Percentiles rank a stretch among this genome's conserved stretches.
phyloP scores from a whole-genome alignment of 2,113 vertebrate genomes.

The Oxyura jamaicensis region DNA sequence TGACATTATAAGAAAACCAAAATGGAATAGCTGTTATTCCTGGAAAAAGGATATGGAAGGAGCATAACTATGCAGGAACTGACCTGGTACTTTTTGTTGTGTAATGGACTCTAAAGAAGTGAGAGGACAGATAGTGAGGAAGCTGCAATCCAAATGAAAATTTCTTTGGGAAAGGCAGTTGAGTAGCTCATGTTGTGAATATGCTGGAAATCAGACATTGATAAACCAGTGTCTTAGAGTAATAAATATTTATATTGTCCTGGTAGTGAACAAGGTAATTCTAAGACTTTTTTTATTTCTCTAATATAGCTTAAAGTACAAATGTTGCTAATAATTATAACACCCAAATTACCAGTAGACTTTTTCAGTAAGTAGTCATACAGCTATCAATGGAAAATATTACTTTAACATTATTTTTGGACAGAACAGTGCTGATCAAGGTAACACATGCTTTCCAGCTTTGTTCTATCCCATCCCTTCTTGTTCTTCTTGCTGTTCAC shows the following conservation, averaged over 20 bases:
- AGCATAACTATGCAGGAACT: conserved; percentile 15
- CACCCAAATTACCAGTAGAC: not conserved
- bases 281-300: not conserved
- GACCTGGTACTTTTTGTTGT: not conserved
- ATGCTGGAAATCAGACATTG: not conserved
- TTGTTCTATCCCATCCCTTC: not conserved
- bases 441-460: not conserved
- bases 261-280: not conserved
- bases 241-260: not conserved
- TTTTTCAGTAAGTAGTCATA: not conserved
- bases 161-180: not conserved
- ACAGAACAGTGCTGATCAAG: not conserved
- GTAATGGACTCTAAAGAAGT: not conserved
- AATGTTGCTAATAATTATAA: not conserved
- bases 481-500: not conserved
- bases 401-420: not conserved
- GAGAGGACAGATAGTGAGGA: not conserved
- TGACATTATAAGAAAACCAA: conserved; percentile 4
- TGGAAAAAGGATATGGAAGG: not conserved
- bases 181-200: not conserved
- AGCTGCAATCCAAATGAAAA: not conserved
- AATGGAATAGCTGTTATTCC: conserved; percentile 19
- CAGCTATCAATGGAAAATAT: not conserved
- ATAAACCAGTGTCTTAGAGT: not conserved
- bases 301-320: not conserved